Percentiles rank a stretch among this genome's conserved stretches.
Conservation (phyloP, 2,797 vertebrate species). For the Apodemus agrarius region DNA sequence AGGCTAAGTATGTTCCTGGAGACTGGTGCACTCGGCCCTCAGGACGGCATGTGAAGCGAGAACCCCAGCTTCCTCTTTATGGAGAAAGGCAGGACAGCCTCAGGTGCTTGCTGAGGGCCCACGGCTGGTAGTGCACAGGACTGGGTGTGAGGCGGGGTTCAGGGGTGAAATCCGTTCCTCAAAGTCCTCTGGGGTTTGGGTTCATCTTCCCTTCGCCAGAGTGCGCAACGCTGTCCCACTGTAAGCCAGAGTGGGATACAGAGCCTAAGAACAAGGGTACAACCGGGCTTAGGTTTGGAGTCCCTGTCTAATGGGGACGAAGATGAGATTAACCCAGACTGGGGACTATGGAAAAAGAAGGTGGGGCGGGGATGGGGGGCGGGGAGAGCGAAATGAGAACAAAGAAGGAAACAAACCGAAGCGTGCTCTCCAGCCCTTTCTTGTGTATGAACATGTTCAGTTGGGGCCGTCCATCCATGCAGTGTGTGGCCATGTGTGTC, state of each 20-base stretch:
- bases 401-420: not conserved
- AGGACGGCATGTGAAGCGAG: not conserved
- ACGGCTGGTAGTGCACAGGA: rapidly evolving
- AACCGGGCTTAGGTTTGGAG: rapidly evolving
- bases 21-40: slow-evolving; percentile 51
- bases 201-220: not conserved
- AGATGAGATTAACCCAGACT: not conserved
- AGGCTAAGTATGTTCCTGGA: not conserved
- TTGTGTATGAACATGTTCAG: not conserved
- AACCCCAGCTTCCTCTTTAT: not conserved
- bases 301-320: not conserved
- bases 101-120: not conserved
- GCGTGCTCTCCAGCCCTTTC: not conserved
- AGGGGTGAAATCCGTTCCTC: not conserved
- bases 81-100: not conserved
- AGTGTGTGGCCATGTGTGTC: not conserved
- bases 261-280: not conserved
- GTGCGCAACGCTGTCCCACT: not conserved
- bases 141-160: not conserved
- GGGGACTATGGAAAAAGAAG: not conserved
- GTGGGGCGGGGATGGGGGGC: rapidly evolving
- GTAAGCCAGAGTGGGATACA: not conserved
- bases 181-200: not conserved
- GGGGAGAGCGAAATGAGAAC: rapidly evolving
- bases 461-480: not conserved